phyloP scores from a whole-genome alignment of 2,797 vertebrate species.

The Premnoplex brunnescens region DNA sequence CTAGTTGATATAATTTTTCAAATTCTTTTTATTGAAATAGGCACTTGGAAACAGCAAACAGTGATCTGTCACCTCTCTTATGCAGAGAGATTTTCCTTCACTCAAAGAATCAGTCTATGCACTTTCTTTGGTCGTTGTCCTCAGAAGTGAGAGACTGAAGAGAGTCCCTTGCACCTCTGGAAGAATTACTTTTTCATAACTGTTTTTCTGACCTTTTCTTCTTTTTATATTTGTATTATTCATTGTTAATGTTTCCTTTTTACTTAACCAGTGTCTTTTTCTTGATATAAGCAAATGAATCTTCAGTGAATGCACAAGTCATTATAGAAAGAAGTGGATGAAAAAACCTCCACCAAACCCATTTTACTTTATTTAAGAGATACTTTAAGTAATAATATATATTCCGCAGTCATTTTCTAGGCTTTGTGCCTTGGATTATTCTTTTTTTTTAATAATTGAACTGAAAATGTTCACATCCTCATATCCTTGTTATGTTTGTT shows the following conservation, averaged over 20 bases:
- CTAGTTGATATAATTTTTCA: neutral
- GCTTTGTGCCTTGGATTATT: neutral
- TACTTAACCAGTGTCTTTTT: neutral
- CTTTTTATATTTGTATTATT: neutral
- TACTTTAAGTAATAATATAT: neutral
- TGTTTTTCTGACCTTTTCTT: neutral
- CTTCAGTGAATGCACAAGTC: neutral
- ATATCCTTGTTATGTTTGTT: neutral
- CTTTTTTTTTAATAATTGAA: neutral
- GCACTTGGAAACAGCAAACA: neutral
- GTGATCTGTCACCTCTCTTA: neutral
- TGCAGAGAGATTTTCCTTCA: neutral
- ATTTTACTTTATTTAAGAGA: neutral
- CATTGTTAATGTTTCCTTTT: neutral
- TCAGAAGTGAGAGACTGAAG: neutral
- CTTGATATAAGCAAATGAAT: neutral
- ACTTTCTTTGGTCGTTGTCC: neutral
- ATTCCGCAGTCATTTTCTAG: neutral
- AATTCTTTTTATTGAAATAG: neutral
- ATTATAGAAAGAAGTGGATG: neutral
- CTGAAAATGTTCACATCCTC: neutral
- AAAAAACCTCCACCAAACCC: neutral
- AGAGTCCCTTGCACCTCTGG: neutral
- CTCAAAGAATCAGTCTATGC: neutral
- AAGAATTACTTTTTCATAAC: neutral